phyloP scores from a whole-genome alignment of 23 tunicate genomes.

The Trididemnum clinides region DNA sequence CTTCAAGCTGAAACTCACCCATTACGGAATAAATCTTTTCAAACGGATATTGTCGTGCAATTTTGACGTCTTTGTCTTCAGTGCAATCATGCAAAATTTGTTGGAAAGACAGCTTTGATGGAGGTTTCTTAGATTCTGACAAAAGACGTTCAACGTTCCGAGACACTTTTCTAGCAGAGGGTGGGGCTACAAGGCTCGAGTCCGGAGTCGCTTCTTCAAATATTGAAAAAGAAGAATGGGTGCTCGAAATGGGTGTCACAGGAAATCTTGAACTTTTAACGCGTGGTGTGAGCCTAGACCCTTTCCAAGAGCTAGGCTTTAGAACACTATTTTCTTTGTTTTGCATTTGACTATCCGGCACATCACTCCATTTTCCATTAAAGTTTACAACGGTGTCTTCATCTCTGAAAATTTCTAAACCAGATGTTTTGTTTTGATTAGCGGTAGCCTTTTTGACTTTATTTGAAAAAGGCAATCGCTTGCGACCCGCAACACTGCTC shows the following conservation, averaged over 20 bases:
- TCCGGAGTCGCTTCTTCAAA: background rate
- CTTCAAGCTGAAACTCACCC: conserved; percentile 69
- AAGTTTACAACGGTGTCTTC: background rate
- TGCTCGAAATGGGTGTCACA: background rate
- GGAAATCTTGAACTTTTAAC: background rate
- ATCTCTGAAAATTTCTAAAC: conserved; percentile 10
- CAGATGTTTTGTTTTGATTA: background rate
- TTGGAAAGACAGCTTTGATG: background rate
- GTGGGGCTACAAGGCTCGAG: background rate
- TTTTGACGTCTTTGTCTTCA: background rate
- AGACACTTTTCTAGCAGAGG: conserved; percentile 10
- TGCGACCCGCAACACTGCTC: background rate
- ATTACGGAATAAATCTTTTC: conserved; percentile 63
- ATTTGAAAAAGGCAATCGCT: background rate
- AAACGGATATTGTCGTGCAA: conserved; percentile 58
- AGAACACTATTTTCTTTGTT: conserved; percentile 15
- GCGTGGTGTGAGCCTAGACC: background rate
- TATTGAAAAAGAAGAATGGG: background rate
- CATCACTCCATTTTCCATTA: conserved; percentile 17
- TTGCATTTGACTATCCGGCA: background rate
- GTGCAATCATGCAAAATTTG: background rate
- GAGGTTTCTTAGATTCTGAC: background rate
- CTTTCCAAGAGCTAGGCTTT: background rate
- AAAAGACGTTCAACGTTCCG: background rate
- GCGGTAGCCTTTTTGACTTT: no score